phyloP scores from a whole-genome alignment of 2,797 vertebrate species.

The Distichodus sexfasciatus region DNA sequence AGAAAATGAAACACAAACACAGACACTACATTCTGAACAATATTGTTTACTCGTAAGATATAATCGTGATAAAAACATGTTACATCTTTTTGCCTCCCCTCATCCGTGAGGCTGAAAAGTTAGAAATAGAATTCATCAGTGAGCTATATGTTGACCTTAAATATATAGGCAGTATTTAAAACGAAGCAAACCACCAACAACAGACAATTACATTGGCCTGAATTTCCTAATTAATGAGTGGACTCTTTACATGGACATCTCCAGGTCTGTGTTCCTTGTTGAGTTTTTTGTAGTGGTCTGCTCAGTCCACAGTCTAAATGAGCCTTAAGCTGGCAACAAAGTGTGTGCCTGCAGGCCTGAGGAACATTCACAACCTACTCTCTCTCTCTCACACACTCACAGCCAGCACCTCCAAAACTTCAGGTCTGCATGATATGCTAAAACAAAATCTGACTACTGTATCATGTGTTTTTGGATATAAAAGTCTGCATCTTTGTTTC shows the following conservation, averaged over 20 bases:
- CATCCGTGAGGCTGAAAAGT: constrained; percentile 36
- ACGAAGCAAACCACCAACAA: constrained; percentile 47
- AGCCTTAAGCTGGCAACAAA: constrained; percentile 37
- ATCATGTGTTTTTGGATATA: no score
- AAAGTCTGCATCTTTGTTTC: no score
- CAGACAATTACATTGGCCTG: constrained; percentile 41
- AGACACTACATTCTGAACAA: constrained; percentile 9
- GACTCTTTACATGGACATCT: constrained; percentile 28
- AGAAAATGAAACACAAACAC: background rate
- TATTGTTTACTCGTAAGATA: constrained; percentile 22
- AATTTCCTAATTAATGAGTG: constrained; percentile 23
- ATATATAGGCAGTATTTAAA: constrained; percentile 51
- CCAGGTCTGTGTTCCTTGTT: background rate
- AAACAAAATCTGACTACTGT: no score
- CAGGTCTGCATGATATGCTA: no score
- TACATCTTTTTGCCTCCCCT: constrained; percentile 41
- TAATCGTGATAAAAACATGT: constrained; percentile 44
- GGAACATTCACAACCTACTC: no score
- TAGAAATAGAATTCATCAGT: constrained; percentile 27
- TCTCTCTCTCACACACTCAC: background rate
- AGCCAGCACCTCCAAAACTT: no score
- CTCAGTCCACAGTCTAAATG: constrained; percentile 24
- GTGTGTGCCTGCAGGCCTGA: constrained; percentile 27
- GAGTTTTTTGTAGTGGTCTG: constrained; percentile 13
- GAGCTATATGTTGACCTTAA: constrained; percentile 46